Base-by-base conservation (phyloP, 2,797 vertebrate species). In the Pseudotriccus pelzelni region DNA sequence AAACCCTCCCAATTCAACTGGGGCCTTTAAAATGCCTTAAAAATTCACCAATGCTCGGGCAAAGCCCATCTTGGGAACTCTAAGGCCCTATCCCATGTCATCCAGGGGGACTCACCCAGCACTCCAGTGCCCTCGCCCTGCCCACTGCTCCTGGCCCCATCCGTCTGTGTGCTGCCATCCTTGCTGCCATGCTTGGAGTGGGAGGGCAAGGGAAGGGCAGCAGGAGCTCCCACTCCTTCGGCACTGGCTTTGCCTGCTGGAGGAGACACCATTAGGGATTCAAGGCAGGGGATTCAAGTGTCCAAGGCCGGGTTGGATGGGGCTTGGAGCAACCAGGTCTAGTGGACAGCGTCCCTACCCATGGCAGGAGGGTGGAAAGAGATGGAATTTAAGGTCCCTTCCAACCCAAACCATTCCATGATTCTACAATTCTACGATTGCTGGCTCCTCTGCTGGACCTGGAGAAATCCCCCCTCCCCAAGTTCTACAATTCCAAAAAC, bases 101-200 rank as follows among this genome's bases (percentile, higher is more conserved):
- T 14, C 22, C 7, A 1, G 0, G 17, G 14, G 34, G 10, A 81
- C 98, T 97, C 91, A 98, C 98, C 98, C 78, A 97, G 70, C 22
- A 81, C 89, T 44, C 32, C 20, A 2, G 95, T 50, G 58, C 96
- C 64, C 69, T 87, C 93, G 41, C 95, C 36, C 90, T 93, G 94
- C 96, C 91, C n/a, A 5, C 64, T 27, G 49, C 91, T 94, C 7
- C 98, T 98, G 0, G 84, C 79, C 41, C 93, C 69, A 0, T 98
- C 98, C 0, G 99, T 99, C 93, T 99, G 99, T 13, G 99, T 99
- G 96, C 98, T 98, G 76, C 98, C 98, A 22, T 99, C 99, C 94
- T 98, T 97, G 93, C 98, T 98, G 66, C 97, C 96, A 0, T 96
- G 97, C 90, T 98, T 98, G 85, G 97, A 68, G 21, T 97, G 97